Base-by-base conservation (phyloP, 1,140 invertebrate genomes). In the Hypothenemus hampei region DNA sequence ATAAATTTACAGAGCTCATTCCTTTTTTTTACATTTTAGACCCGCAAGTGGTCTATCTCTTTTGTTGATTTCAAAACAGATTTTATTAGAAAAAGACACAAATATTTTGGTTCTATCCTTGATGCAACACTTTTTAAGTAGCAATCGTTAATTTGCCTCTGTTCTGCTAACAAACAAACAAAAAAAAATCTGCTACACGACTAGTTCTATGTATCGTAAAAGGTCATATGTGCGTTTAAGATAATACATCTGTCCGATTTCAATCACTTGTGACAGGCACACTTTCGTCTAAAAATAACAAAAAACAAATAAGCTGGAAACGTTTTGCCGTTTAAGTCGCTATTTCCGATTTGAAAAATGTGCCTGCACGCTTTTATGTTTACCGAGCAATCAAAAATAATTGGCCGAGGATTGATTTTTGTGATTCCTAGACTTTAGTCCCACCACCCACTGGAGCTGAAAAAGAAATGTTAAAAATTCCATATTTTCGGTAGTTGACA, bases 211-310 rank as follows among this genome's bases (percentile, higher is more conserved):
- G 44, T 57, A 47, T 51, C 53, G 47, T 47, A 57, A 55, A 60
- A 56, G 52, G 65, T 62, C 68, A 67, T 67, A 70, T 69, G 67
- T 47, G 46, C 67, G 63, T 62, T 65, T 66, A 63, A 70, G 67
- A 70, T 70, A 70, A 69, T 69, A 69, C 68, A 70, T 70, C 68
- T 70, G 68, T 63, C 68, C 62, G 63, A 56, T 69, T 63, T 70
- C 67, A 70, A 68, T 70, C 68, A 69, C 65, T 58, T 51, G n/a
- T 70, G 68, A 70, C 68, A 68, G 65, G 49, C 55, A 52, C 40
- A 61, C 46, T 35, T 55, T n/a, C n/a, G n/a, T n/a, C 64, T 61
- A 68, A 68, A 68, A 68, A 68, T 66, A 68, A 68, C 66, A 68
- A 66, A 68, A 68, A 66, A 68, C 61, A 61, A 60, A 61, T 60